Conservation (phyloP, 2,888 invertebrate genomes). For the Aspidapion aeneum region DNA sequence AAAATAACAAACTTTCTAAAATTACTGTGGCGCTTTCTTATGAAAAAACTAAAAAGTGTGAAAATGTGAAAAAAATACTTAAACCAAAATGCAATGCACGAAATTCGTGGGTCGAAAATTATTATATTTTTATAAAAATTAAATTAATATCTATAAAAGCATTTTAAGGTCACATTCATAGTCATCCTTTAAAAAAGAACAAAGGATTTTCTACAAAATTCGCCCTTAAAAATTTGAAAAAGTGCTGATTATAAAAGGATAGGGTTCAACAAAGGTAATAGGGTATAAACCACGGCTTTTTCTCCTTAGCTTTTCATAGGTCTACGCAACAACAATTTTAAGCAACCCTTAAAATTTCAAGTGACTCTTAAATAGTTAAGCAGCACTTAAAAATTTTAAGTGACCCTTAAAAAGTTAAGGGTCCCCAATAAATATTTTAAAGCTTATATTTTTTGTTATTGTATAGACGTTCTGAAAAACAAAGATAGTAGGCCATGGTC, state of each 20-base stretch:
- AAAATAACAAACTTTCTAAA: background rate
- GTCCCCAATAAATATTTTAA: too few species aligned
- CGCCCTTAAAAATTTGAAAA: too few species aligned
- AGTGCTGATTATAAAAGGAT: conserved; percentile 30
- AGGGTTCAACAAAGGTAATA: conserved; percentile 46
- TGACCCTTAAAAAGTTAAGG: too few species aligned
- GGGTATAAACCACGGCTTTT: conserved; percentile 22
- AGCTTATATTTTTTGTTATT: too few species aligned
- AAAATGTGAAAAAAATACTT: background rate
- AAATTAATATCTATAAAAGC: background rate
- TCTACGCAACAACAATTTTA: background rate
- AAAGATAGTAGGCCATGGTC: background rate
- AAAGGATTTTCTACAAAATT: too few species aligned
- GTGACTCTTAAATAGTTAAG: too few species aligned
- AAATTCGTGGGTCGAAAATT: background rate
- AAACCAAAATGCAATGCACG: background rate
- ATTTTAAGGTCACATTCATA: too few species aligned
- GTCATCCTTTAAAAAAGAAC: too few species aligned
- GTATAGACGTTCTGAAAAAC: too few species aligned
- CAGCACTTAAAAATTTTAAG: too few species aligned
- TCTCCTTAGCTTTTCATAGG: background rate
- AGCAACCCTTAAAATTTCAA: too few species aligned
- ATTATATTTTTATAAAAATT: background rate
- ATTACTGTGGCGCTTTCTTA: background rate
- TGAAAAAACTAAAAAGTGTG: background rate